These are phyloP conservation scores for Notiomystis cincta DNA, from an alignment of 2,113 vertebrate genomes.

Conservation along the genomic window DNA sequence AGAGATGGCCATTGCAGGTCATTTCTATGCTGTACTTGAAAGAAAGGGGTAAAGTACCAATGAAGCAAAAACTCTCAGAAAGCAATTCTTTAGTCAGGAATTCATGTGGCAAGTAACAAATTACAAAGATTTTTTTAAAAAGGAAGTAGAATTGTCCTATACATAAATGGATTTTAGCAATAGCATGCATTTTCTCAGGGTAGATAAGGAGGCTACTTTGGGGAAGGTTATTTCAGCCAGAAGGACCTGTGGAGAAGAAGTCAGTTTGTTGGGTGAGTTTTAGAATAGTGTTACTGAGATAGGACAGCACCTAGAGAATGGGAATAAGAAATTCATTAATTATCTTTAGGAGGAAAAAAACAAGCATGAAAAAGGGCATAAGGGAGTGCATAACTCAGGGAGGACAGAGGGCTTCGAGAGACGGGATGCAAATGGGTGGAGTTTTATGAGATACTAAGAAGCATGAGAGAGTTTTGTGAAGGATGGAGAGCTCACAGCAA, in stretches of 20 bases:
- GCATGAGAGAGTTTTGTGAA: not conserved
- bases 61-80: not conserved
- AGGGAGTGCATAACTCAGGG: not conserved
- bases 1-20: not conserved
- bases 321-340: not conserved
- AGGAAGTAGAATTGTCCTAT: not conserved
- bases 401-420: not conserved
- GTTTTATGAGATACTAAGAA: not conserved
- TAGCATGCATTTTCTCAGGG: not conserved
- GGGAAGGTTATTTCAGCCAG: not conserved
- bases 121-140: not conserved
- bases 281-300: not conserved
- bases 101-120: not conserved
- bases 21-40: not conserved
- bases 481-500: not conserved
- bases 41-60: not conserved
- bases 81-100: not conserved
- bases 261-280: not conserved
- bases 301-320: not conserved
- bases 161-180: not conserved
- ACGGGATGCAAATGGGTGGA: not conserved
- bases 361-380: not conserved
- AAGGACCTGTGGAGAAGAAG: not conserved
- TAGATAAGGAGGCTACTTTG: not conserved
- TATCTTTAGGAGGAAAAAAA: not conserved